Evolutionary conservation across 2,797 vertebrate species (phyloP).

Genomic region (Poeciliopsis infans): DNA sequence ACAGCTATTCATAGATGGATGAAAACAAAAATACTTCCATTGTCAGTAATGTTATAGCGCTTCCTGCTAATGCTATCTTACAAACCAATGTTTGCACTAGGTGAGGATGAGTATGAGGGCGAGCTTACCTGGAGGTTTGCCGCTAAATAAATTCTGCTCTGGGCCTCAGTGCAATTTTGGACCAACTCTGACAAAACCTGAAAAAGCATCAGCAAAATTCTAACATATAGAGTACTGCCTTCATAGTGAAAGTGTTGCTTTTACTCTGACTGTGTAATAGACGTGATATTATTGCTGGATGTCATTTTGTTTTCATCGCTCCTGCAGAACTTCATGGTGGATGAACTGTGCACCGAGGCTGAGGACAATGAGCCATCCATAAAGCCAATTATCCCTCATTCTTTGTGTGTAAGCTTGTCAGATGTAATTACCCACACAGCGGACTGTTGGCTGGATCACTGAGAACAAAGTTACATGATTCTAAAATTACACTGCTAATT

Average conservation of each 20-base stretch:
- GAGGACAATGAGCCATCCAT: slow-evolving; percentile 3
- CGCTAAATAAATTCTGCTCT: background rate
- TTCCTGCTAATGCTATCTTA: background rate
- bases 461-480: slow-evolving; percentile 52
- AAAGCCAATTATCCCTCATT: slow-evolving; percentile 20
- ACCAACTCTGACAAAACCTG: background rate
- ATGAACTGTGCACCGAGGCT: background rate
- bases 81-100: background rate
- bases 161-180: background rate
- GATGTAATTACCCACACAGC: slow-evolving; percentile 39
- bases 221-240: background rate
- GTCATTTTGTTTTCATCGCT: background rate
- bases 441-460: slow-evolving; percentile 28
- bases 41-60: background rate
- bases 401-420: slow-evolving; percentile 35
- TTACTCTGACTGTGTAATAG: background rate
- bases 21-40: background rate
- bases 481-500: slow-evolving; percentile 53
- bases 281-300: background rate
- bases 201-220: background rate
- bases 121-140: background rate
- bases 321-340: background rate
- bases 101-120: background rate
- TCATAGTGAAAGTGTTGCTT: background rate
- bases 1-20: background rate